Evolutionary conservation across 2,888 invertebrate species (phyloP), one percentile per base, ranked within the genome.

Genomic region (Ennomos erosarius): DNA sequence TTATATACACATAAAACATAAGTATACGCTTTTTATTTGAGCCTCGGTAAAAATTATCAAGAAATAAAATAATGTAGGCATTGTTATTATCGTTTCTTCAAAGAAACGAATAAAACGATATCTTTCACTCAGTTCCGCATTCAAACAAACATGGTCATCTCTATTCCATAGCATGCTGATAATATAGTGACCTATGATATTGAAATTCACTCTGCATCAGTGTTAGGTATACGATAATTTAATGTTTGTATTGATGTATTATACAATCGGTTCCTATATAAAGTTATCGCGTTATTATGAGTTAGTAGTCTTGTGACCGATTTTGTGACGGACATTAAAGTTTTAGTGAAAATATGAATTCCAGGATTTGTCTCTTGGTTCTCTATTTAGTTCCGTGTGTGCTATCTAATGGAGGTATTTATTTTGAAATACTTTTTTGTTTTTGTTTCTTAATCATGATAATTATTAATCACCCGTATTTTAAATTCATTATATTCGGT

Each of bases 181-280:
- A 46, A 46, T 39, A 49, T 26, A 34, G 13, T 59, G 51, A 59
- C 58, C 49, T 53, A 53, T 59, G 58, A 39, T 35, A 49, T 40
- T 38, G 13, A 35, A 40, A 39, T 39, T 49, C 44, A 53, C 48
- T n/a, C 38, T 26, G 10, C 33, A 37, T 9, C 37, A 40, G 52
- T 13, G 10, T 11, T 35, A 43, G 13, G 36, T 40, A 49, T 12
- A n/a, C 34, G n/a, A 26, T 48, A 55, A 38, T 44, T 39, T 12
- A 49, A 51, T 56, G 42, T 54, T 59, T 53, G 35, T 58, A 49
- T 49, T 60, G 49, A 50, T 60, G 56, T 44, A 47, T 52, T 56
- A 50, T 37, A 49, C 44, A 52, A 61, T 60, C 59, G 45, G 47
- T 44, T 34, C 37, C 45, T 65, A 65, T 67, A 65, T 59, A 63